phyloP scores from a whole-genome alignment of 2,797 vertebrate genomes.

The Tarsius wallacei region DNA sequence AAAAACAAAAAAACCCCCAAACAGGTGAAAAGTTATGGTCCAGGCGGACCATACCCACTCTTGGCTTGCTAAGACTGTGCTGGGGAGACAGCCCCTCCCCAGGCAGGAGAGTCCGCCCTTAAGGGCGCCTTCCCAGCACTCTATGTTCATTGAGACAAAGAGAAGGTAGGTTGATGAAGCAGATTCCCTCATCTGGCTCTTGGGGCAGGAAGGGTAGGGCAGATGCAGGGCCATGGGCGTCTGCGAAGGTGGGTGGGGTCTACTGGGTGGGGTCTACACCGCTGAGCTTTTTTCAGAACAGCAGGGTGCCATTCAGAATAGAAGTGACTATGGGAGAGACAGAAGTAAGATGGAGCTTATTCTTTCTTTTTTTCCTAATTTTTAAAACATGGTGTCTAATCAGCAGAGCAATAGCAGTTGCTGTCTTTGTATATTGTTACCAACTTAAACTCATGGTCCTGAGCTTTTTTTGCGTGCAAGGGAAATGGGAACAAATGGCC shows the following conservation, averaged over 20 bases:
- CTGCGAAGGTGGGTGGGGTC: too few relatives aligned
- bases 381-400: neutral
- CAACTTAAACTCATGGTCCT: neutral
- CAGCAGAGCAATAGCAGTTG: neutral
- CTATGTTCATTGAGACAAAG: neutral
- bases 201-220: neutral
- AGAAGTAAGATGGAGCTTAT: neutral
- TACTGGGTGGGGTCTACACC: too few relatives aligned
- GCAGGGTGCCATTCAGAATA: neutral
- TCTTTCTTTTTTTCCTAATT: neutral
- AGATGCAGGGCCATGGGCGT: neutral
- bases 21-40: neutral
- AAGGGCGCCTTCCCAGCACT: fast-evolving
- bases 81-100: too few relatives aligned
- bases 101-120: neutral
- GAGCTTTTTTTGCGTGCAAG: neutral
- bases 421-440: neutral
- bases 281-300: neutral
- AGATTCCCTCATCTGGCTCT: neutral
- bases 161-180: fast-evolving
- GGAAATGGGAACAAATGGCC: neutral
- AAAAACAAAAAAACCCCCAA: neutral
- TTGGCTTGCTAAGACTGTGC: neutral
- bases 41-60: neutral
- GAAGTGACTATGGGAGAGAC: neutral